phyloP scores from a whole-genome alignment of 2,888 invertebrate genomes.

The Lochmaea crataegi region DNA sequence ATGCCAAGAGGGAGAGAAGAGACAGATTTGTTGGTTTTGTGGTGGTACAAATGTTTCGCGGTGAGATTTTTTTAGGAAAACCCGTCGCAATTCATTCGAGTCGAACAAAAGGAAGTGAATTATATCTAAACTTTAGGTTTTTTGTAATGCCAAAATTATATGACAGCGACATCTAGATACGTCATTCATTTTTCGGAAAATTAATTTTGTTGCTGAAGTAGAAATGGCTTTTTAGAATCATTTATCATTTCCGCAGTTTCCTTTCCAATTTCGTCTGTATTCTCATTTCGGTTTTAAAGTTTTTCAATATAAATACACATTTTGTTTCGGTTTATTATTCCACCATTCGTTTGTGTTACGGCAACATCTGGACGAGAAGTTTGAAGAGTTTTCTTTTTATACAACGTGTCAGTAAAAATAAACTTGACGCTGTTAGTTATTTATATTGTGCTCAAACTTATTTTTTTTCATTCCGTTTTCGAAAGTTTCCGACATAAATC shows the following conservation, averaged over 20 bases:
- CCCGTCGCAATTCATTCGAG: not conserved
- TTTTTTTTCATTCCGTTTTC: too few relatives aligned
- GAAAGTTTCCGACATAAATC: not conserved
- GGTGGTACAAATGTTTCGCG: too few relatives aligned
- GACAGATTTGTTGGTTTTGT: not conserved
- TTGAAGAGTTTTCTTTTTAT: not conserved
- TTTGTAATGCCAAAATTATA: not conserved
- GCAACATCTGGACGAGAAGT: not conserved
- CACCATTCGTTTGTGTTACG: not conserved
- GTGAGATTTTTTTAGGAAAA: not conserved
- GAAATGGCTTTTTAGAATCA: slow-evolving; percentile 3
- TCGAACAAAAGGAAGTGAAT: not conserved
- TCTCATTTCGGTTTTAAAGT: not conserved
- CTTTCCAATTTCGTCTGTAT: not conserved
- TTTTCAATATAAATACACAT: slow-evolving; percentile 2
- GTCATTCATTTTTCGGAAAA: not conserved
- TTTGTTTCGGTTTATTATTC: not conserved
- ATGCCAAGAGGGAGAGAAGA: not conserved
- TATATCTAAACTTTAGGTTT: not conserved
- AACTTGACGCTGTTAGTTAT: not conserved
- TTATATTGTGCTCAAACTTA: too few relatives aligned
- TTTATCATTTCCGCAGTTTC: slow-evolving; percentile 7
- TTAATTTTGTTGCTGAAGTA: not conserved
- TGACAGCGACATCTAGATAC: slow-evolving; percentile 1
- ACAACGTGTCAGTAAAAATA: not conserved